Conservation (phyloP, 2,113 vertebrate genomes). For the Paedocypris sp. region DNA sequence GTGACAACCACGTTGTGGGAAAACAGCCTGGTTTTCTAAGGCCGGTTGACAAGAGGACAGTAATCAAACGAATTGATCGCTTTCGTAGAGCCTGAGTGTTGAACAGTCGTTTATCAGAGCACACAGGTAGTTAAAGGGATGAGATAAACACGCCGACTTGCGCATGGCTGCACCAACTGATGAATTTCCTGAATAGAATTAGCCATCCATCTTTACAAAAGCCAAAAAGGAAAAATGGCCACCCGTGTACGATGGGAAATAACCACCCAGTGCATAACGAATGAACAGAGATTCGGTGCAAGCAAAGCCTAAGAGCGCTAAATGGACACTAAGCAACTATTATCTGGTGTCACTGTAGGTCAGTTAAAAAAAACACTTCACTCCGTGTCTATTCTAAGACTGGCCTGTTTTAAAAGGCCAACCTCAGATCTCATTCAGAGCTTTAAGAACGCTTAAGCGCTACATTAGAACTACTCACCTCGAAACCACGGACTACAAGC, state of each 20-base stretch:
- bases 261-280: no score
- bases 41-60: slow-evolving; percentile 28
- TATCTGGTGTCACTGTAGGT: no score
- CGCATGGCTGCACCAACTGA: not conserved
- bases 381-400: slow-evolving; percentile 15
- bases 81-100: slow-evolving; percentile 44
- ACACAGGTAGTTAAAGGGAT: not conserved
- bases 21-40: no score
- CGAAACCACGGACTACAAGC: slow-evolving; percentile 36
- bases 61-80: slow-evolving; percentile 58
- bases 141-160: not conserved
- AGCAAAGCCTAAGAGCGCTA: not conserved
- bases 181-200: not conserved
- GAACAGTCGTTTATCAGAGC: slow-evolving; percentile 41
- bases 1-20: no score
- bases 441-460: slow-evolving; percentile 23
- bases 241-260: no score
- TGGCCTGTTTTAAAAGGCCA: slow-evolving; percentile 14
- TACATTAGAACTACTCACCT: slow-evolving; percentile 36
- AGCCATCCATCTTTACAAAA: no score
- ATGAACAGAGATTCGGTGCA: not conserved
- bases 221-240: no score
- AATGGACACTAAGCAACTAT: not conserved
- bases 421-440: slow-evolving; percentile 17
- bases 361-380: no score